phyloP scores from a whole-genome alignment of 2,888 invertebrate species.

The Julus scanicus region DNA sequence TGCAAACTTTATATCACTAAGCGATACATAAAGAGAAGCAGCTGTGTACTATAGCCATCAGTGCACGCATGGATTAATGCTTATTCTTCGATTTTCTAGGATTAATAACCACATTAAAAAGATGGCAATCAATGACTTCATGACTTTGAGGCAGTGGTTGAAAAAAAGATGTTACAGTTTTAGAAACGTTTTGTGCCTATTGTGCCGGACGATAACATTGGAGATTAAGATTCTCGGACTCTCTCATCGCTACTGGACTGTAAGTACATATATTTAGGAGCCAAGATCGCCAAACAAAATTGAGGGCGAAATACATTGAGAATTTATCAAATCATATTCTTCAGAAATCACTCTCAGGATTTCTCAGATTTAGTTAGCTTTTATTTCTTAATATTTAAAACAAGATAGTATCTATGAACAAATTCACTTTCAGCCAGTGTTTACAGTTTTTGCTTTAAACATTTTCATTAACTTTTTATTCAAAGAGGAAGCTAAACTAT shows the following conservation, averaged over 20 bases:
- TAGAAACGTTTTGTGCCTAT: neutral
- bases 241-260: neutral
- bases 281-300: too few relatives aligned
- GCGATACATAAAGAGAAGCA: neutral
- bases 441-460: too few relatives aligned
- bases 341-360: too few relatives aligned
- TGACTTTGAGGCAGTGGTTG: neutral
- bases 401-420: too few relatives aligned
- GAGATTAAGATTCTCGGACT: neutral
- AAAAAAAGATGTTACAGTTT: neutral
- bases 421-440: too few relatives aligned
- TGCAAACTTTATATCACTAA: neutral
- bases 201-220: neutral
- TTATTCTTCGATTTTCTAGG: neutral
- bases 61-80: neutral
- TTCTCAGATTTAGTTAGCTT: too few relatives aligned
- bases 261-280: neutral
- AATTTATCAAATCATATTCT: too few relatives aligned
- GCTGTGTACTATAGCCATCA: neutral
- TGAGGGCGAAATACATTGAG: too few relatives aligned
- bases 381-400: too few relatives aligned
- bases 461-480: too few relatives aligned
- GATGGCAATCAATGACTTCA: neutral
- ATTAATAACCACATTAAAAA: neutral
- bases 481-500: too few relatives aligned